Evolutionary conservation across 2,113 vertebrate species (phyloP).

Genomic region (Scophthalmus maximus): DNA sequence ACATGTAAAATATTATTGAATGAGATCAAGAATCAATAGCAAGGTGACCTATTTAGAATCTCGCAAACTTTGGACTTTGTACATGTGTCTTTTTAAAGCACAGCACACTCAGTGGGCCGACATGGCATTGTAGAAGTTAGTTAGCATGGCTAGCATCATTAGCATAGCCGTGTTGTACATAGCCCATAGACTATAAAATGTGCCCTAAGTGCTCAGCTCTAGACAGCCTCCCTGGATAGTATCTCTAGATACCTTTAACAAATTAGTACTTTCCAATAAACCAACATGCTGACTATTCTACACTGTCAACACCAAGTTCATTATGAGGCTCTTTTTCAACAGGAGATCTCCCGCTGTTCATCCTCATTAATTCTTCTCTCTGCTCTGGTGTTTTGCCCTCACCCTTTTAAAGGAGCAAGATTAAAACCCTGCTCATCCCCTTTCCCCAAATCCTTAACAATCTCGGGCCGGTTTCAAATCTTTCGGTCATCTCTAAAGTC

Average conservation of each 20-base stretch:
- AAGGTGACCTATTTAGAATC: neutral
- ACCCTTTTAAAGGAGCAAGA: constrained; percentile 29
- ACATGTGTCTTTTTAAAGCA: no score
- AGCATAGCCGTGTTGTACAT: neutral
- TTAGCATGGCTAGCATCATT: neutral
- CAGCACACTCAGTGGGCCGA: no score
- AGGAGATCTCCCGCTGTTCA: constrained; percentile 1
- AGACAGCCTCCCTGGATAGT: neutral
- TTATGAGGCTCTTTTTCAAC: constrained; percentile 14
- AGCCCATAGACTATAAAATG: no score
- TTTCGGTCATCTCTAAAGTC: constrained; percentile 1
- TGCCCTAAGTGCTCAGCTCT: constrained; percentile 13
- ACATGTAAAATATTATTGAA: constrained; percentile 1
- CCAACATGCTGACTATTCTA: constrained; percentile 2
- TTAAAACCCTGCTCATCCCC: constrained; percentile 30
- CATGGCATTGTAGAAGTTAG: neutral
- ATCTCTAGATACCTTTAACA: constrained; percentile 19
- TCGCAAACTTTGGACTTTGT: no score
- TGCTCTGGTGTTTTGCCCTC: constrained; percentile 15
- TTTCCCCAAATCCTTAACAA: constrained; percentile 22
- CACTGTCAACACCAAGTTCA: constrained; percentile 14
- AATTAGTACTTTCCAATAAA: constrained; percentile 41
- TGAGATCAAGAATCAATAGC: no score
- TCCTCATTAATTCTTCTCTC: constrained; percentile 19
- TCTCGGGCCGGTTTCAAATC: constrained; percentile 19